Conservation (phyloP, 2,888 invertebrate species). For the Leucophenga maculata region DNA sequence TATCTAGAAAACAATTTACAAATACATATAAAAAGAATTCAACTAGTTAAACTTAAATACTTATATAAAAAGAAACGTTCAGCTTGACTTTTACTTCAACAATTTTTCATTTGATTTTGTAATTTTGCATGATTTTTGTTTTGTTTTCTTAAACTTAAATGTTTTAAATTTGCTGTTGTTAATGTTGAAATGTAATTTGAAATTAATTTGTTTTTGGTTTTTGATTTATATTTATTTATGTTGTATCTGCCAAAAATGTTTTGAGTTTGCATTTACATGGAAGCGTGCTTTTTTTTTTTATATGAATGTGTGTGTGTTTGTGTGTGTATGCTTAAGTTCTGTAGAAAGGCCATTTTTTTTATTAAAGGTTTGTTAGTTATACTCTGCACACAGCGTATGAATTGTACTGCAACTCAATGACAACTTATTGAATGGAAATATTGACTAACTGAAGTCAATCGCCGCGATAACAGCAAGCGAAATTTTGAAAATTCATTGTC, state of each 20-base stretch:
- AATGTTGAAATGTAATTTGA: too few species aligned
- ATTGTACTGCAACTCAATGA: too few species aligned
- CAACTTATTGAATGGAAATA: too few species aligned
- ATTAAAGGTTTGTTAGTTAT: background rate
- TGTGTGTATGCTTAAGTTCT: background rate
- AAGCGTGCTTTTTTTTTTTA: constrained; percentile 1
- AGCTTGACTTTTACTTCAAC: constrained; percentile 6
- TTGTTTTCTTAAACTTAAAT: constrained; percentile 32
- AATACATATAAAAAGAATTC: constrained; percentile 55
- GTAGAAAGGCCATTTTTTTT: background rate
- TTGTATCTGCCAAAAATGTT: too few species aligned
- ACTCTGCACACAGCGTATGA: too few species aligned
- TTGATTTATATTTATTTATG: background rate
- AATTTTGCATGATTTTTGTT: constrained; percentile 8
- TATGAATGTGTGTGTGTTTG: constrained; percentile 22
- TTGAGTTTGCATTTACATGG: background rate
- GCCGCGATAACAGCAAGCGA: too few species aligned
- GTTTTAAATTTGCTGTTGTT: constrained; percentile 6
- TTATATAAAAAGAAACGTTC: background rate
- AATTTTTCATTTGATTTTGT: constrained; percentile 36
- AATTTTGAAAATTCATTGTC: too few species aligned
- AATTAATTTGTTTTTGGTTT: too few species aligned
- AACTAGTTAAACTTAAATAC: constrained; percentile 48
- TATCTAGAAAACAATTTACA: constrained; percentile 68
- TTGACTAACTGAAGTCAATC: too few species aligned